phyloP scores from a whole-genome alignment of 2,113 vertebrate genomes.

The Tragulus kanchil region DNA sequence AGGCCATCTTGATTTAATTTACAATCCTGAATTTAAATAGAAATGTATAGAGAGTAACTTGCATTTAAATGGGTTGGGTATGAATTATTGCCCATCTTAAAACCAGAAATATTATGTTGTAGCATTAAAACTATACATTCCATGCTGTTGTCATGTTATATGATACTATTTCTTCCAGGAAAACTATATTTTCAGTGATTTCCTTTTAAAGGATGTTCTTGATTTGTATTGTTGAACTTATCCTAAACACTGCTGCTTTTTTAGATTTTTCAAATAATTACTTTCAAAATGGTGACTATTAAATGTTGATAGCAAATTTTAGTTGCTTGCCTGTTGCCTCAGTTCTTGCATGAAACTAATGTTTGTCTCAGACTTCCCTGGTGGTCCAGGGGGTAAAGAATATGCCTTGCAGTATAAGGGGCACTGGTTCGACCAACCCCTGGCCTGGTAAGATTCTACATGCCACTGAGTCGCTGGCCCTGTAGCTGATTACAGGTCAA shows the following conservation, averaged over 20 bases:
- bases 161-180: slow-evolving; percentile 12
- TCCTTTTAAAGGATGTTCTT: not conserved
- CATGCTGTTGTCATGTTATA: not conserved
- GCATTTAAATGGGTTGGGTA: slow-evolving; percentile 64
- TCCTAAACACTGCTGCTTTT: not conserved
- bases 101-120: slow-evolving; percentile 52
- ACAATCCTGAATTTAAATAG: slow-evolving; percentile 69
- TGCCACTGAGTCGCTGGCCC: too few species aligned
- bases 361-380: not conserved
- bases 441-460: too few species aligned
- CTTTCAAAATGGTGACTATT: not conserved
- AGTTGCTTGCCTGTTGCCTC: not conserved
- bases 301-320: slow-evolving; percentile 37
- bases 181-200: not conserved
- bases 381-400: too few species aligned
- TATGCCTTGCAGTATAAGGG: too few species aligned
- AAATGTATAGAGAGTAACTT: slow-evolving; percentile 57
- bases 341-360: slow-evolving; percentile 41
- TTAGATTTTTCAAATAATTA: slow-evolving; percentile 10
- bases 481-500: too few species aligned
- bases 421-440: too few species aligned
- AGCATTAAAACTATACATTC: slow-evolving; percentile 55
- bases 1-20: slow-evolving; percentile 76
- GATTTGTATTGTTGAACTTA: not conserved
- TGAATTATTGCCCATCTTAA: slow-evolving; percentile 50